These are phyloP conservation scores for Amaurobius ferox DNA, from an alignment of 2,888 invertebrate genomes.

Conservation along the genomic window DNA sequence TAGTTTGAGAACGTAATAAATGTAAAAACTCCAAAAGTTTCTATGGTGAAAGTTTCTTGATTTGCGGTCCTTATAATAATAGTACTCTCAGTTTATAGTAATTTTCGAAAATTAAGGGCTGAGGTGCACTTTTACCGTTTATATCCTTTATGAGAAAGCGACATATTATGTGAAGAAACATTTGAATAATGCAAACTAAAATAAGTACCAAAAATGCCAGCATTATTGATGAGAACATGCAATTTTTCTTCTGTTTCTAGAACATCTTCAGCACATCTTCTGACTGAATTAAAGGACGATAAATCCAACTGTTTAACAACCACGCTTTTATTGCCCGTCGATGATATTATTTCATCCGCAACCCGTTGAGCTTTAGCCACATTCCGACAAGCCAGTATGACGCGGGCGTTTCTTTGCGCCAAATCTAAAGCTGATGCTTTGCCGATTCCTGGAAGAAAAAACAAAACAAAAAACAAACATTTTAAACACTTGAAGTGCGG, in stretches of 20 bases:
- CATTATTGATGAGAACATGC: constrained; percentile 92
- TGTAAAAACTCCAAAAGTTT: too few relatives aligned
- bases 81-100: too few relatives aligned
- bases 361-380: constrained; percentile 84
- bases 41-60: too few relatives aligned
- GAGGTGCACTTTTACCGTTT: too few relatives aligned
- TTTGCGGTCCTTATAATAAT: too few relatives aligned
- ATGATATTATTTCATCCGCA: constrained; percentile 75
- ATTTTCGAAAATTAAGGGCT: too few relatives aligned
- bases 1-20: too few relatives aligned
- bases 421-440: constrained; percentile 74
- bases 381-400: constrained; percentile 92
- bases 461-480: too few relatives aligned
- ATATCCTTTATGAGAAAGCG: not conserved
- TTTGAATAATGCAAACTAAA: too few relatives aligned
- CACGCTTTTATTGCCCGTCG: constrained; percentile 79
- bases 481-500: too few relatives aligned
- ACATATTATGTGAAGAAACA: too few relatives aligned
- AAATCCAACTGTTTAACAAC: constrained; percentile 78
- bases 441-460: constrained; percentile 74
- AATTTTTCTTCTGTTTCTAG: constrained; percentile 85
- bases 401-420: constrained; percentile 80
- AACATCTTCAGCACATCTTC: constrained; percentile 89
- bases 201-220: constrained; percentile 84
- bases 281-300: constrained; percentile 79